phyloP scores from a whole-genome alignment of 2,113 vertebrate species.

The Speoplatyrhinus poulsoni region DNA sequence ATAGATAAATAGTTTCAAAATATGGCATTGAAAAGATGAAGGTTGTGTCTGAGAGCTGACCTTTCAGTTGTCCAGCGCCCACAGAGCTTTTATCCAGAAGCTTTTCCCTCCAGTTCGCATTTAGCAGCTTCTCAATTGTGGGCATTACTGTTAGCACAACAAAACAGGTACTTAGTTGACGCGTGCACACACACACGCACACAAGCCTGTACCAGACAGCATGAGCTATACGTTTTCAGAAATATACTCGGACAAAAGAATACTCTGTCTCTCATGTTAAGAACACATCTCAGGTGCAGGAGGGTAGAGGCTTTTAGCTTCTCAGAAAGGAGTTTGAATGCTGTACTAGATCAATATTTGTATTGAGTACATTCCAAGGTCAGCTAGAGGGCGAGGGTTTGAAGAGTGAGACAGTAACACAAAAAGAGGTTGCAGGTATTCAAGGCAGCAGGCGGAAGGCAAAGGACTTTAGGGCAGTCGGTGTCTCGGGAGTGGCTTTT shows the following conservation, averaged over 20 bases:
- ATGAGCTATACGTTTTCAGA: slow-evolving; percentile 34
- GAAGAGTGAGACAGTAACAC: slow-evolving; percentile 7
- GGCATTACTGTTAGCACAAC: slow-evolving; percentile 84
- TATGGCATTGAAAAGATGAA: neutral
- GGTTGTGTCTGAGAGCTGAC: slow-evolving; percentile 66
- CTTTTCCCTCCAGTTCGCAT: slow-evolving; percentile 89
- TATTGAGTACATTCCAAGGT: slow-evolving; percentile 62
- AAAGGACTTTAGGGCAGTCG: slow-evolving; percentile 48
- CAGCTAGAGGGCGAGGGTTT: slow-evolving; percentile 41
- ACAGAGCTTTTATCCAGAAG: slow-evolving; percentile 80
- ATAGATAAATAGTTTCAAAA: neutral
- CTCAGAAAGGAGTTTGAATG: slow-evolving; percentile 58
- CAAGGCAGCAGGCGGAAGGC: slow-evolving; percentile 33
- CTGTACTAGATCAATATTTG: slow-evolving; percentile 71
- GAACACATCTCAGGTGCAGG: slow-evolving; percentile 35
- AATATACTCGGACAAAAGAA: slow-evolving; percentile 48
- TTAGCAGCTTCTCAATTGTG: slow-evolving; percentile 91
- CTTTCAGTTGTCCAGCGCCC: slow-evolving; percentile 86
- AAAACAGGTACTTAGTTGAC: slow-evolving; percentile 51
- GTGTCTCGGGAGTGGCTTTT: slow-evolving; percentile 24
- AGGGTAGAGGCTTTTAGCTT: slow-evolving; percentile 59
- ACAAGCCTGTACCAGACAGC: slow-evolving; percentile 13
- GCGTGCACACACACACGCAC: neutral
- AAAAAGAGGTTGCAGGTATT: slow-evolving; percentile 14
- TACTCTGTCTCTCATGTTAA: slow-evolving; percentile 54